phyloP scores from a whole-genome alignment of 2,797 vertebrate species.

The Selene dorsalis region DNA sequence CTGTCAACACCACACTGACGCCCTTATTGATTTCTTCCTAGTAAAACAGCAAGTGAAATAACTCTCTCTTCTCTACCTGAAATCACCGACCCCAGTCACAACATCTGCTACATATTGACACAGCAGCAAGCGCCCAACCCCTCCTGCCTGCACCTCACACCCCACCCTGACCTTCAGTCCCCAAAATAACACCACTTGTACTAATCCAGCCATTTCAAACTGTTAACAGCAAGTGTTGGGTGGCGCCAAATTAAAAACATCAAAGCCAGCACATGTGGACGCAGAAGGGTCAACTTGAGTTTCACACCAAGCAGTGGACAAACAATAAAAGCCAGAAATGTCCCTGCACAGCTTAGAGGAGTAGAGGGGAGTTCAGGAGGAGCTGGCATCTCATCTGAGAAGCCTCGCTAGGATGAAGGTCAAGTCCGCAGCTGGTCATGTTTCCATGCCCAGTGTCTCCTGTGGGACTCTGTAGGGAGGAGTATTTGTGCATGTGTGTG shows the following conservation, averaged over 20 bases:
- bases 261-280: slow-evolving; percentile 70
- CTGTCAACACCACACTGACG: neutral
- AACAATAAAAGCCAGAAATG: slow-evolving; percentile 47
- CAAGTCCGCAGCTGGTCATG: slow-evolving; percentile 58
- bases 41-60: slow-evolving; percentile 6
- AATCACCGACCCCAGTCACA: slow-evolving; percentile 5
- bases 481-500: slow-evolving; percentile 18
- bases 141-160: neutral
- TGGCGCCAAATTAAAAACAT: slow-evolving; percentile 62
- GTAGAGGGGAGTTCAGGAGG: slow-evolving; percentile 50
- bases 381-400: slow-evolving; percentile 74
- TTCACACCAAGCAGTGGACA: slow-evolving; percentile 48
- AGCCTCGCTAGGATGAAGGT: slow-evolving; percentile 57
- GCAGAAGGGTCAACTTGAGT: slow-evolving; percentile 49
- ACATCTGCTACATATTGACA: slow-evolving; percentile 58
- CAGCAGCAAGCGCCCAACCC: slow-evolving; percentile 21
- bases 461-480: slow-evolving; percentile 33
- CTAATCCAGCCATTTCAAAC: slow-evolving; percentile 62
- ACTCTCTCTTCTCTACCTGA: slow-evolving; percentile 32
- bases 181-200: slow-evolving; percentile 53
- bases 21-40: slow-evolving; percentile 2
- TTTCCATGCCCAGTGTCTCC: slow-evolving; percentile 54
- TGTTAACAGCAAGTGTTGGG: slow-evolving; percentile 70
- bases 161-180: neutral
- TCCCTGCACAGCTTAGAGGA: slow-evolving; percentile 45